Conservation (phyloP, 2,113 vertebrate genomes). For the Lagopus muta region DNA sequence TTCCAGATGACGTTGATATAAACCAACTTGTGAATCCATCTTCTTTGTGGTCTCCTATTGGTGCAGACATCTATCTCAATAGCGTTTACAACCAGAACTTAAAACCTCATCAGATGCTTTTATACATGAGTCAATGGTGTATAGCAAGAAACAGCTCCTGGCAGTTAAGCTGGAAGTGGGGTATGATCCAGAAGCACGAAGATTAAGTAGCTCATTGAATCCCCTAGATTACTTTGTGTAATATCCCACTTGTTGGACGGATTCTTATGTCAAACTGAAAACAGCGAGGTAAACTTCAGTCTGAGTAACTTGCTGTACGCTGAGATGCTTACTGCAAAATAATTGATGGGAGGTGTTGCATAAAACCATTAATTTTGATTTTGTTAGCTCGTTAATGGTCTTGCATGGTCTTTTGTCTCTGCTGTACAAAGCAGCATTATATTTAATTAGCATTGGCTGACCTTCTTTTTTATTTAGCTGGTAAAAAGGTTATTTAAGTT, state of each 20-base stretch:
- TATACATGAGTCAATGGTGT: neutral
- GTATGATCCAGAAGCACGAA: neutral
- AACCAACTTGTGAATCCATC: neutral
- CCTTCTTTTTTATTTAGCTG: conserved; percentile 75
- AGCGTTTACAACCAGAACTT: neutral
- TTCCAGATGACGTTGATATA: neutral
- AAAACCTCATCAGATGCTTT: neutral
- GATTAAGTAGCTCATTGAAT: neutral
- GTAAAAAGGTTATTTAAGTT: conserved; percentile 68
- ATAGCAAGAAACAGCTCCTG: neutral
- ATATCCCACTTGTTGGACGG: rapidly evolving
- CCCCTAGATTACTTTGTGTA: neutral
- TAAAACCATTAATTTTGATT: conserved; percentile 60
- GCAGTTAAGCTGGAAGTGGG: neutral
- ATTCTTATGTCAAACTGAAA: neutral
- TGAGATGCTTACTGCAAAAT: neutral
- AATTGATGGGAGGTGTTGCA: conserved; percentile 33
- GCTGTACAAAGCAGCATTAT: conserved; percentile 9
- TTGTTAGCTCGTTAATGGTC: conserved; percentile 60
- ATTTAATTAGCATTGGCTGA: conserved; percentile 70
- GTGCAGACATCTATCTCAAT: neutral
- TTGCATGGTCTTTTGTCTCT: conserved; percentile 56
- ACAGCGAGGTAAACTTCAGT: neutral
- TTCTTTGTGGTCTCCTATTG: neutral
- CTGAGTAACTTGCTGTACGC: neutral